Evolutionary conservation across 2,888 invertebrate genomes (phyloP), one percentile per base, ranked within the genome.

Genomic region (Loripinus fragilis): DNA sequence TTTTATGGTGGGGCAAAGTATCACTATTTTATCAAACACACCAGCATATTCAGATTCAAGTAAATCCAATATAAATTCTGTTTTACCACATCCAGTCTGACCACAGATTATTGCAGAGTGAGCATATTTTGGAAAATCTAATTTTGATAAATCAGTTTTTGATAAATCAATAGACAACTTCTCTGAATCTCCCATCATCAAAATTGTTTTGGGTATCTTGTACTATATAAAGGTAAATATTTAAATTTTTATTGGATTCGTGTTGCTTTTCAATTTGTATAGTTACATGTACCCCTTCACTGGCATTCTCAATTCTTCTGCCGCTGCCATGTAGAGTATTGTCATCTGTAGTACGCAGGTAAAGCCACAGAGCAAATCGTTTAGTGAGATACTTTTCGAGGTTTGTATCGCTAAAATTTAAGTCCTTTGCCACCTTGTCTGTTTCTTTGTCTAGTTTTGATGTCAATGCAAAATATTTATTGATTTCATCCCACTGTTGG

Each of bases 401-500:
- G 25, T 69, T 64, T 48, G 52, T 66, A 69, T 76, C 66, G 42
- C 65, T 33, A 25, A 73, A 28, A n/a, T 23, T 30, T 55, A 78
- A 64, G 33, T 81, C 73, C 45, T 81, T 83, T 33, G 67, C 71
- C n/a, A 78, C 33, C 30, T n/a, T 68, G 33, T 48, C 45, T 28
- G 68, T 73, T 73, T 74, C 68, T 55, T 67, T 76, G 35, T 73
- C 48, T 35, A 71, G 41, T 42, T 76, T 76, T 35, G 68, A 64
- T 10, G 42, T 52, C 8, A 48, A 48, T 28, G 71, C 65, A 67
- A 84, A 80, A 71, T 35, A 76, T 72, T 74, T 83, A 25, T 52
- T 76, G 30, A 70, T 74, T 64, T 84, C 81, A 70, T 85, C 85
- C 85, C 82, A 86, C 41, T 80, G 77, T 45, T 85, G 85, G 71